Evolutionary conservation across 1,140 invertebrate genomes (phyloP).

Genomic region (Orius laevigatus): DNA sequence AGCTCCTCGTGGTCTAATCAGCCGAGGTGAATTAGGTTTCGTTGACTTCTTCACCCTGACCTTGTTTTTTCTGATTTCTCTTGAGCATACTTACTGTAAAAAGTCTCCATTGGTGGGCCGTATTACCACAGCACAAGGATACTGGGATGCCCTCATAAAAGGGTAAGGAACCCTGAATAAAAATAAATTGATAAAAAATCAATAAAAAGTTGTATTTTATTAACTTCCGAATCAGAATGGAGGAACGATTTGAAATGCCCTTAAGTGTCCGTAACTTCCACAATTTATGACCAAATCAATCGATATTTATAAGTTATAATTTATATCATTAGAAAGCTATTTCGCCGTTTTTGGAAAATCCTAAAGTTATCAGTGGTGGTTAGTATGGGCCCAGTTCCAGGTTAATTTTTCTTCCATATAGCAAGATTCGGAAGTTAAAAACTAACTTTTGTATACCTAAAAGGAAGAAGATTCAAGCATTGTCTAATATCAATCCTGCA

Average conservation of each 20-base stretch:
- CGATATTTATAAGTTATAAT: no score
- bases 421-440: background rate
- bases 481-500: slow-evolving; percentile 42
- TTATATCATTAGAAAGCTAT: no score
- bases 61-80: background rate
- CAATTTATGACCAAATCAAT: no score
- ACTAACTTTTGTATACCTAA: slow-evolving; percentile 34
- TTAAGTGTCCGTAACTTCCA: no score
- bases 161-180: slow-evolving; percentile 53
- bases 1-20: background rate
- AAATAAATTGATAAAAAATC: slow-evolving; percentile 22
- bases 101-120: slow-evolving; percentile 67
- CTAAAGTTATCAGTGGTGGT: background rate
- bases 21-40: background rate
- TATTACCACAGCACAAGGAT: slow-evolving; percentile 55
- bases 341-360: background rate
- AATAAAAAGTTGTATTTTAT: no score
- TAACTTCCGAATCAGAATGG: no score
- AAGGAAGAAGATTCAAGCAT: slow-evolving; percentile 47
- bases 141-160: slow-evolving; percentile 52
- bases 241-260: no score
- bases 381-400: background rate
- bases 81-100: slow-evolving; percentile 43
- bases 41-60: background rate
- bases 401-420: background rate